These are phyloP conservation scores for Prunella strophiata DNA, from an alignment of 2,797 vertebrate species.

Conservation along the genomic window DNA sequence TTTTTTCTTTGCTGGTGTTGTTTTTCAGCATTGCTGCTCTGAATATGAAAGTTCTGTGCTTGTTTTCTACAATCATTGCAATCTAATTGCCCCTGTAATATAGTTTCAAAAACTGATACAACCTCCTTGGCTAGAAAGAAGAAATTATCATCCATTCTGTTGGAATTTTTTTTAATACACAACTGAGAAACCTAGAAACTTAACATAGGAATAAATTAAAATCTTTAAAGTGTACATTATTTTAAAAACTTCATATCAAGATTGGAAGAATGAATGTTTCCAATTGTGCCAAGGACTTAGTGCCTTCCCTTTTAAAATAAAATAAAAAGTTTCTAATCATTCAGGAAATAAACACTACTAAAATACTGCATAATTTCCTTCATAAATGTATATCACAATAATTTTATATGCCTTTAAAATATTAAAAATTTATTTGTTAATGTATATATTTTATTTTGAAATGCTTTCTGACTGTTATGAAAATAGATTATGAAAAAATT, in stretches of 20 bases:
- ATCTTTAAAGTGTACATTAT: background rate
- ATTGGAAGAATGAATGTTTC: background rate
- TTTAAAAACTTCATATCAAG: background rate
- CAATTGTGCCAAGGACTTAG: background rate
- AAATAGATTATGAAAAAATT: background rate
- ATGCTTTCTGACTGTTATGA: background rate
- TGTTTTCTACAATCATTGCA: background rate
- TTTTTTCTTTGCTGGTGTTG: background rate
- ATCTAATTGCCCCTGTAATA: background rate
- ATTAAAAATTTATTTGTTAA: background rate
- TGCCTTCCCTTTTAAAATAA: background rate
- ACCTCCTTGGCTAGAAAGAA: background rate
- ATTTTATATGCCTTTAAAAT: background rate
- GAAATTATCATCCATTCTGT: background rate
- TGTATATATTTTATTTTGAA: background rate
- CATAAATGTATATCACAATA: background rate
- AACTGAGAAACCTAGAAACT: background rate
- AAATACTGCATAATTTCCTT: background rate
- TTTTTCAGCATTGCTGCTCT: background rate
- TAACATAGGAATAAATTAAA: background rate
- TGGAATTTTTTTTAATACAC: background rate
- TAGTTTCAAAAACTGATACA: background rate
- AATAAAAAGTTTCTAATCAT: background rate
- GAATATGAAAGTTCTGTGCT: background rate
- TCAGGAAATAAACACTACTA: background rate